A percentile compares a stretch with the other conserved stretches of the same genome.
Conservation (phyloP, 2,797 vertebrate species). For the Arrhamphus sclerolepis region DNA sequence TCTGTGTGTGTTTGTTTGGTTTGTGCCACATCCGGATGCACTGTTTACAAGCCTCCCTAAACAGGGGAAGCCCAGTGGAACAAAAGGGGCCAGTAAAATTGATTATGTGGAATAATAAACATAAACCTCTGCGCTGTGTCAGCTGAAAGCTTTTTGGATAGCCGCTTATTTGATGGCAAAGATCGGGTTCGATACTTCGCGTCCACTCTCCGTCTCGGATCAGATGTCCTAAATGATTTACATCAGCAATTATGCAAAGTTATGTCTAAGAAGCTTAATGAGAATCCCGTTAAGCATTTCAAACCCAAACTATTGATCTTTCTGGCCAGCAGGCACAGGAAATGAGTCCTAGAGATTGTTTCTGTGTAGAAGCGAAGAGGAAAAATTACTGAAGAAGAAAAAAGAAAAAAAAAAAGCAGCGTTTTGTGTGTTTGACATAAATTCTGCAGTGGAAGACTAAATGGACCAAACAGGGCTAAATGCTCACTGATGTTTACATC, state of each 20-base stretch:
- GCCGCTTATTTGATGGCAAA: too few relatives aligned
- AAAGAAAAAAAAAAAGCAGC: slow-evolving; percentile 32
- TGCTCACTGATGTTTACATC: slow-evolving; percentile 86
- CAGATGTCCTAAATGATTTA: slow-evolving; percentile 39
- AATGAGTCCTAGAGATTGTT: slow-evolving; percentile 14
- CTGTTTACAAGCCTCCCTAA: slow-evolving; percentile 74
- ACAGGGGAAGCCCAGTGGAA: slow-evolving; percentile 76
- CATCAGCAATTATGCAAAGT: slow-evolving; percentile 29
- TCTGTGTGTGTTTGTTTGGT: slow-evolving; percentile 55
- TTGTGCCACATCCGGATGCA: slow-evolving; percentile 70
- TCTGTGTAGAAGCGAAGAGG: not conserved
- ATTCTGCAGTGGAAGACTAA: slow-evolving; percentile 79
- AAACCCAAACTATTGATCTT: slow-evolving; percentile 38
- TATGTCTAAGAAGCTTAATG: slow-evolving; percentile 17
- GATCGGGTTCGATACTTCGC: slow-evolving; percentile 16
- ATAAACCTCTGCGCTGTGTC: slow-evolving; percentile 36
- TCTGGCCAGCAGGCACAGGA: slow-evolving; percentile 27
- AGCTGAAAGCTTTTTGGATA: slow-evolving; percentile 33
- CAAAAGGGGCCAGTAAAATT: slow-evolving; percentile 60
- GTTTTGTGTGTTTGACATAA: slow-evolving; percentile 80
- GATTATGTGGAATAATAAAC: slow-evolving; percentile 71
- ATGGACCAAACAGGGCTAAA: slow-evolving; percentile 84
- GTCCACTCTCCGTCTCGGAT: slow-evolving; percentile 15
- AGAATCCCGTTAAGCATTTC: slow-evolving; percentile 22
- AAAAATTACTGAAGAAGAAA: too few relatives aligned